Evolutionary conservation across 2,888 invertebrate species (phyloP).

Genomic region (Megamerina dolium): DNA sequence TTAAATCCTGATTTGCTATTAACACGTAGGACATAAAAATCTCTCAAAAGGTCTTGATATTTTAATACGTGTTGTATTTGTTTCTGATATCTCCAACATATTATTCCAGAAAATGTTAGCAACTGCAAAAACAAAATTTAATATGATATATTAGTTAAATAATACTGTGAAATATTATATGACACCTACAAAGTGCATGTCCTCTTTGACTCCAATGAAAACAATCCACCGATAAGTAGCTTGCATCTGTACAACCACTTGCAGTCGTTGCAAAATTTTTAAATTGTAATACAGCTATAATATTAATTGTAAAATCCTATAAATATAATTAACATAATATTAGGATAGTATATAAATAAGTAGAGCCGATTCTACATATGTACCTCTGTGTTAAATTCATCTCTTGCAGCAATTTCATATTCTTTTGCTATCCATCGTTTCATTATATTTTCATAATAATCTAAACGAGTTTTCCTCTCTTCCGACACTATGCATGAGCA

Average conservation of each 20-base stretch:
- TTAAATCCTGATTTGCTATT: too few species aligned
- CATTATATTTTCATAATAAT: constrained; percentile 50
- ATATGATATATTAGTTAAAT: too few species aligned
- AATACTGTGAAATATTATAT: not conserved
- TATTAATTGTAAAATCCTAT: constrained; percentile 56
- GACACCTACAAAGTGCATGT: constrained; percentile 51
- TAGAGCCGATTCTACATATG: too few species aligned
- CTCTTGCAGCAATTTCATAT: constrained; percentile 49
- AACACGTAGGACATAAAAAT: constrained; percentile 42
- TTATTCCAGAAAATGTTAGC: constrained; percentile 59
- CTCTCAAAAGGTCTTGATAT: constrained; percentile 31
- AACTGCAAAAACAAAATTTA: too few species aligned
- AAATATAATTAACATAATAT: constrained; percentile 3
- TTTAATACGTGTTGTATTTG: constrained; percentile 42
- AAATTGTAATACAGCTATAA: constrained; percentile 52
- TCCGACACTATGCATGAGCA: constrained; percentile 58
- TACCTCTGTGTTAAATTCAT: constrained; percentile 45
- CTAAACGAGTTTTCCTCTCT: constrained; percentile 32
- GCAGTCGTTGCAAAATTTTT: constrained; percentile 45
- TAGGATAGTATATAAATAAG: too few species aligned
- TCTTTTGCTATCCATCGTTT: constrained; percentile 54
- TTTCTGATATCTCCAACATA: constrained; percentile 53
- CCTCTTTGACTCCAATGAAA: constrained; percentile 60
- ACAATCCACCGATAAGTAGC: constrained; percentile 56
- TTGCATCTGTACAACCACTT: constrained; percentile 50